Base-by-base conservation (phyloP, 2,797 vertebrate species). In the Podarcis siculus region DNA sequence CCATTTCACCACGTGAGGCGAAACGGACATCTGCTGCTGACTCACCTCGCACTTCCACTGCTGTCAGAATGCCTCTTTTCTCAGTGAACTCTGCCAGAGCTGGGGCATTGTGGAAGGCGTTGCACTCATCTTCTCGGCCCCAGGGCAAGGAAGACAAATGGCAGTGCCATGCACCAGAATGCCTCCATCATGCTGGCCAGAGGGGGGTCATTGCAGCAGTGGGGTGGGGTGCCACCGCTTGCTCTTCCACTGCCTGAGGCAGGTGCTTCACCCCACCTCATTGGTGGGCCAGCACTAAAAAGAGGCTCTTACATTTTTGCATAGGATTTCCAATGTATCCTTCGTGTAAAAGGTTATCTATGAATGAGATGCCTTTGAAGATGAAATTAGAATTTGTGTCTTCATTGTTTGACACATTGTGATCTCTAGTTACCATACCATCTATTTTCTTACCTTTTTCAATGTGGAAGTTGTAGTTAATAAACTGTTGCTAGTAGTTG, bases 311-410 rank as follows among this genome's bases (percentile, higher is more conserved):
- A 19, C n/a, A 21, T 86, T 39, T 21, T 61, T n/a, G 10, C 19
- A 45, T 42, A 30, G 15, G 3, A 66, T 86, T 78, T 21, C 37
- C 67, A 66, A 27, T 12, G 27, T 30, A 4, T 25, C 6, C 21
- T 55, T 61, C 6, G 0, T 3, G 80, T 7, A 8, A 77, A 85
- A 72, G 37, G 27, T 10, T 17, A 27, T 72, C 61, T 71, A n/a
- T 23, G 72, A 0, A 4, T 8, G 17, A 78, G 37, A 66, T 83
- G 39, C 78, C 3, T 1, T 1, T 6, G 9, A n/a, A 7, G 1
- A n/a, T 0, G 37, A 82, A 85, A 1, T 73, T 30, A 37, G 45
- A 79, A 23, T 2, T 23, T 42, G 30, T 13, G 25, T 30, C 58
- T 82, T 39, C 15, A 39, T 55, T 21, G 49, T 42, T 78, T 42